These are phyloP conservation scores for Microplitis mediator DNA, from an alignment of 1,140 invertebrate species.

Conservation along the genomic window DNA sequence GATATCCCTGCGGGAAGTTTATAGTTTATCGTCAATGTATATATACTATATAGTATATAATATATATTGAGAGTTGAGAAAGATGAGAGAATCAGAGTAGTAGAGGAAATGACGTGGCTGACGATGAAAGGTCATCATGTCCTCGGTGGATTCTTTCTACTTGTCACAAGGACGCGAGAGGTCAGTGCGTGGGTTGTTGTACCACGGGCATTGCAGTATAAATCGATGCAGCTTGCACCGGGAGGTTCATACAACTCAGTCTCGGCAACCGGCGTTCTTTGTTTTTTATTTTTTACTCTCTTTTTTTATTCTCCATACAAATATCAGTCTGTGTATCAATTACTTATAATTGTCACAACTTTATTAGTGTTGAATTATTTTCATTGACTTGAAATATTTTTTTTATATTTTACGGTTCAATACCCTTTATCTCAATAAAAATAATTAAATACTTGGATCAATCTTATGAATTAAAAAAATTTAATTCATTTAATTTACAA, in stretches of 20 bases:
- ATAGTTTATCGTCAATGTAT: not conserved
- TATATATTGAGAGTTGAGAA: not conserved
- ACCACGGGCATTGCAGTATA: constrained; percentile 42
- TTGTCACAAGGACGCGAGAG: constrained; percentile 40
- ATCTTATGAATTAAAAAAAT: too few relatives aligned
- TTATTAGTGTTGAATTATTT: too few relatives aligned
- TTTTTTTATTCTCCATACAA: not conserved
- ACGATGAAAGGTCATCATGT: constrained; percentile 36
- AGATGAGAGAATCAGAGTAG: not conserved
- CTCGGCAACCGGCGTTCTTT: not conserved
- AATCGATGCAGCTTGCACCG: constrained; percentile 54
- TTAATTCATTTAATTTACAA: too few relatives aligned
- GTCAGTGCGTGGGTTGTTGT: constrained; percentile 59
- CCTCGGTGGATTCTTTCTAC: constrained; percentile 24
- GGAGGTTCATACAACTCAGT: constrained; percentile 17
- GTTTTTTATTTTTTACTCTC: not conserved
- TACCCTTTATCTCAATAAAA: too few relatives aligned
- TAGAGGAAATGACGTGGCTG: not conserved
- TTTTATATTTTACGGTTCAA: too few relatives aligned
- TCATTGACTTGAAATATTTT: too few relatives aligned
- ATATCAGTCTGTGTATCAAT: not conserved
- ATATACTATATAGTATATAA: not conserved
- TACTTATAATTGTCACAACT: not conserved
- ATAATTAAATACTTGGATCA: too few relatives aligned
- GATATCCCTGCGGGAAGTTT: not conserved